Base-by-base conservation (phyloP, 2,888 invertebrate species). In the Noctua pronuba region DNA sequence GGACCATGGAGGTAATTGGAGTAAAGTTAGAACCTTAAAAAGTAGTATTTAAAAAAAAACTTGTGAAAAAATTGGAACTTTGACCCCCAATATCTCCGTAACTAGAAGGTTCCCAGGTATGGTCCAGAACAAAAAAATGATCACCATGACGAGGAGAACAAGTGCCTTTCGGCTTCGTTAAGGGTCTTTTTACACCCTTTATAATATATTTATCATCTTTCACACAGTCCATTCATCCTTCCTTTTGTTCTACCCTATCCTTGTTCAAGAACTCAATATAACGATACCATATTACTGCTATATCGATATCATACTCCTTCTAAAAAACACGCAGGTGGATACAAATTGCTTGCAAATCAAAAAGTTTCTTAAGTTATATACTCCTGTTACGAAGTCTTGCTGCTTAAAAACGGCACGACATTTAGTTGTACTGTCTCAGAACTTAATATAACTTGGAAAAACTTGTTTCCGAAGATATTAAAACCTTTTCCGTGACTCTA, bases 401-500 rank as follows among this genome's bases (percentile, higher is more conserved):
- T 41, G 38, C 11, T n/a, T 21, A 18, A 11, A 79, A 79, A 49
- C 58, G 46, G 31, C 68, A 21, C n/a, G 46, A 49, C 21, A 49
- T 60, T 79, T 16, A 60, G 49, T 60, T 13, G 64, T 21, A 31
- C 31, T 73, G 69, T 66, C 67, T 65, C 64, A 62, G 44, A 78
- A 82, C 72, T 82, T 80, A 79, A 76, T 83, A 76, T 60, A 72
- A 86, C 65, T 85, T 83, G 49, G 31, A 58, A 70, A 70, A 79
- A 86, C 86, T 83, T 72, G 74, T 79, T 75, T 16, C 38, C 24
- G 35, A 60, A 72, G 79, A 79, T 75, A 79, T 82, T 67, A 66
- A 73, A 79, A 74, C 74, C 52, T 46, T 73, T 74, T 74, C 77
- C 6, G 41, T 21, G 49, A 77, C 31, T 62, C n/a, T 69, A 68